Percentiles rank a stretch among this genome's conserved stretches.
These are phyloP conservation scores for Anolis carolinensis DNA, from an alignment of 2,113 vertebrate species.

Conservation along the genomic window DNA sequence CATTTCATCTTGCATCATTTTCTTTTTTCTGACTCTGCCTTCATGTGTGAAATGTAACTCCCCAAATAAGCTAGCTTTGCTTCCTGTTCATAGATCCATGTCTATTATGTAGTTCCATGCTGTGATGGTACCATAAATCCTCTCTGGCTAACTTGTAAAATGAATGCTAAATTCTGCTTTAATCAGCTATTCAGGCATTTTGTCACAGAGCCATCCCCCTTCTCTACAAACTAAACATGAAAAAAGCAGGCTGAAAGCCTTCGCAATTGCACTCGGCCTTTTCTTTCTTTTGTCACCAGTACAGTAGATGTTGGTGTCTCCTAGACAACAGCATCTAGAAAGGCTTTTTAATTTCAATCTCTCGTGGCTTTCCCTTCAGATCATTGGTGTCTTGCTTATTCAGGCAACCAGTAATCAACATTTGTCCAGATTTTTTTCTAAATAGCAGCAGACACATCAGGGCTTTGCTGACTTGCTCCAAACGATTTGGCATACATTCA, in stretches of 20 bases:
- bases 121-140: conserved; percentile 22
- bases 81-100: conserved; percentile 9
- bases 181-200: conserved; percentile 55
- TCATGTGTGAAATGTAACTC: background rate
- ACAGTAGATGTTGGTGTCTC: conserved; percentile 71
- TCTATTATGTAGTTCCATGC: accelerated
- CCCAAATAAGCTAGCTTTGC: background rate
- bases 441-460: background rate
- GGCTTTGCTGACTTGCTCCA: background rate
- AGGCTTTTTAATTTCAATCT: conserved; percentile 62
- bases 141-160: background rate
- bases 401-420: conserved; percentile 22
- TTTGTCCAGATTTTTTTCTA: conserved; percentile 21
- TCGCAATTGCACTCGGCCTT: conserved; percentile 69
- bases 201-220: conserved; percentile 57
- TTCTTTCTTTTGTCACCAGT: conserved; percentile 70
- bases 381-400: conserved; percentile 16
- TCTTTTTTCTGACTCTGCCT: background rate
- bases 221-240: conserved; percentile 57
- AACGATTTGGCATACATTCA: conserved; percentile 11
- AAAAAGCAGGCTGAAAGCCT: conserved; percentile 66
- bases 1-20: background rate
- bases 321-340: conserved; percentile 70
- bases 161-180: conserved; percentile 49
- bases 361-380: conserved; percentile 56